Evolutionary conservation across 2,888 invertebrate species (phyloP).

Genomic region (Apocheima hispidaria): DNA sequence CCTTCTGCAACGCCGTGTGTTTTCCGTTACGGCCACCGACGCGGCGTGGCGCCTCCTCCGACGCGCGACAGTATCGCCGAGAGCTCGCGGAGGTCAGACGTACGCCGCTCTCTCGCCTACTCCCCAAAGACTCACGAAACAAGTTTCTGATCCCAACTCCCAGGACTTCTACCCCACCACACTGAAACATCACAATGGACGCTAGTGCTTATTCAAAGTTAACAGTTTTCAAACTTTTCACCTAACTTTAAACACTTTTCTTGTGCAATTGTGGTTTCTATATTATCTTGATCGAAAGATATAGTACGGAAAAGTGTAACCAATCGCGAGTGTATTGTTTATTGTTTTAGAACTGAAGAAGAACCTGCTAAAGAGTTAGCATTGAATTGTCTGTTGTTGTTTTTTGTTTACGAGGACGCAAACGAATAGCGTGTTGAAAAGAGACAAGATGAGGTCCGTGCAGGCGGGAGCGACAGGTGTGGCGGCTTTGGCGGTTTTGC

Average conservation of each 20-base stretch:
- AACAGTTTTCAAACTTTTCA: slow-evolving; percentile 60
- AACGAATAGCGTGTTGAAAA: slow-evolving; percentile 72
- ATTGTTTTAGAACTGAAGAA: slow-evolving; percentile 72
- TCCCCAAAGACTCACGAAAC: slow-evolving; percentile 68
- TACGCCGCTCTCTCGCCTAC: slow-evolving; percentile 53
- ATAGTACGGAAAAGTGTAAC: slow-evolving; percentile 71
- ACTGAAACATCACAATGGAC: slow-evolving; percentile 68
- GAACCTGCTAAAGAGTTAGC: slow-evolving; percentile 63
- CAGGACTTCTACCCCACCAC: slow-evolving; percentile 44
- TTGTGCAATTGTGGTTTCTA: slow-evolving; percentile 74
- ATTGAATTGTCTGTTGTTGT: slow-evolving; percentile 73
- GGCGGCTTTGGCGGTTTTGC: slow-evolving; percentile 76
- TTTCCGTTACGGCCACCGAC: slow-evolving; percentile 65
- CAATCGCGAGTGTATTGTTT: slow-evolving; percentile 78
- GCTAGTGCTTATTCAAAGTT: slow-evolving; percentile 56
- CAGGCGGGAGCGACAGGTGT: slow-evolving; percentile 82
- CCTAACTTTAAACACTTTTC: slow-evolving; percentile 61
- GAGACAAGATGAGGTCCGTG: slow-evolving; percentile 80
- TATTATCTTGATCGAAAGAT: slow-evolving; percentile 71
- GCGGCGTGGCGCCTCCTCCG: slow-evolving; percentile 64
- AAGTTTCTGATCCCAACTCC: slow-evolving; percentile 69
- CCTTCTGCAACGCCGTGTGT: slow-evolving; percentile 59
- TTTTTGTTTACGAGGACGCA: slow-evolving; percentile 70
- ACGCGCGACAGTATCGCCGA: slow-evolving; percentile 72
- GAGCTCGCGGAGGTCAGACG: slow-evolving; percentile 70